Evolutionary conservation across 2,888 invertebrate genomes (phyloP), one percentile per base, ranked within the genome.

Genomic region (Diarsia mendica): DNA sequence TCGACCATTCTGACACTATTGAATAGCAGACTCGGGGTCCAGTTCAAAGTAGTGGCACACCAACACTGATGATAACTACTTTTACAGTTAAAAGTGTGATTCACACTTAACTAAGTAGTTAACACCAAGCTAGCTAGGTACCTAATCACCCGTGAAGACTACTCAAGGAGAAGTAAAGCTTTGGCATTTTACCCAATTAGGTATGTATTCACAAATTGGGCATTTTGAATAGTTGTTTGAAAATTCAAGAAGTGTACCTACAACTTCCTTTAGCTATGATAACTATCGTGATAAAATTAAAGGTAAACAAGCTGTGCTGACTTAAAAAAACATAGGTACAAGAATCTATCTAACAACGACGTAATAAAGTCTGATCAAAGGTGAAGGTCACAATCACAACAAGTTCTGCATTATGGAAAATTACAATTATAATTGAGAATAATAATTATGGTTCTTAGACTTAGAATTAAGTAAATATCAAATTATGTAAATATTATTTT

Each of bases 401-500:
- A 28, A 77, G 44, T 44, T 80, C 39, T 15, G 51, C 23, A 69
- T 23, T 39, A 39, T 8, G 39, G 39, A 39, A 28, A 23, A 46
- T 81, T 33, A 33, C 8, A 23, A 39, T 72, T 49, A 33, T 58
- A 58, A 51, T 74, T 6, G 13, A 61, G 44, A 58, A 39, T 49
- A 53, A 2, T 13, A n/a, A n/a, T n/a, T n/a, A 2, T 13, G 18
- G n/a, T 63, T 63, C 4, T 46, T 49, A 55, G 44, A 23, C 53
- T 44, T 44, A 53, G 28, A 49, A 33, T n/a, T n/a, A 18, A 23
- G 44, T 11, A 9, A 55, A 39, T 4, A 48, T 53, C 13, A 68
- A 58, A 75, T 68, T 44, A 80, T 11, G 28, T 44, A 49, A 63
- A 44, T 71, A 55, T 72, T 71, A 55, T 72, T 73, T 48, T 44